Evolutionary conservation across 1,140 invertebrate species (phyloP), one percentile per base, ranked within the genome.

Genomic region (Drosophila aff.): DNA sequence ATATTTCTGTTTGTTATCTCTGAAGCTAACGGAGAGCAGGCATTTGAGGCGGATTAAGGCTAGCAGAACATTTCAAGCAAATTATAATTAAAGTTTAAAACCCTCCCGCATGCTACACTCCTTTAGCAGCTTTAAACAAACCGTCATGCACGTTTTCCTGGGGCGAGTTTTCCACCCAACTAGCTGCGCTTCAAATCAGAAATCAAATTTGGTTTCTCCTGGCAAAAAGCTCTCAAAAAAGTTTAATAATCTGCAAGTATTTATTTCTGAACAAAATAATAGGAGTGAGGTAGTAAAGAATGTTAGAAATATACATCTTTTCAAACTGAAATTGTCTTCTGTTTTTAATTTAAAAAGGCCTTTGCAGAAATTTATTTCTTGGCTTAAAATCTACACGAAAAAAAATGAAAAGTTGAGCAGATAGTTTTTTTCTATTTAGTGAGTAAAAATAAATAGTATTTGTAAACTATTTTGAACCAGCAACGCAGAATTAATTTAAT

Each of bases 1-100:
- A 47, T 41, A 60, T 72, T 73, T 72, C 46, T 26, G 66, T 60
- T 73, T 59, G 66, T 50, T 73, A 73, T 60, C 69, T 71, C 7
- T 9, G 15, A 41, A 26, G 36, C 66, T 18, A 71, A 41, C 41
- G 53, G 6, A 55, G 33, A 38, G 15, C 13, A 16, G 33, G 23
- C 52, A 69, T 59, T 59, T 49, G 4, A 21, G 31, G 13, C 46
- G 52, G 67, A 71, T 71, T 68, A 71, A 68, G 67, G 58, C 59
- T 10, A 23, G 66, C 66, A 50, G 36, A 73, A 73, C 66, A 59
- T 71, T 49, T 71, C 66, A 49, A 26, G 49, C 23, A 71, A 49
- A 73, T 72, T 59, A 60, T 72, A 60, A 59, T 60, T 72, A 60
- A 72, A 69, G 65, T 36, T 69, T 43, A 41, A 21, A 41, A 50